Evolutionary conservation across 2,888 invertebrate genomes (phyloP).

Genomic region (Melieria omissa): DNA sequence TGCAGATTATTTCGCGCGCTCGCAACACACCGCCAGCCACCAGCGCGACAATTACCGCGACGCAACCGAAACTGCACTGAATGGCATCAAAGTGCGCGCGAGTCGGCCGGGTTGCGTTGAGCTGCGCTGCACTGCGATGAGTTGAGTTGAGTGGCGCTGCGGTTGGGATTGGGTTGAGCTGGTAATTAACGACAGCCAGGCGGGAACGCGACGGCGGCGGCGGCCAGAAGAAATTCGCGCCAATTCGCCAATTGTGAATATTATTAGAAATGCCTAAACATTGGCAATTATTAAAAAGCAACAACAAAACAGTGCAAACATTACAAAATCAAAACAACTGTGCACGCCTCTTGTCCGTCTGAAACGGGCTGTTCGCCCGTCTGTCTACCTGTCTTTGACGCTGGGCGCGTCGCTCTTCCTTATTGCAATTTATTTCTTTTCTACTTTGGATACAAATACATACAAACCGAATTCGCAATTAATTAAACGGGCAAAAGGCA

Average conservation of each 20-base stretch:
- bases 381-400: too few species aligned
- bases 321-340: not conserved
- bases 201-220: too few species aligned
- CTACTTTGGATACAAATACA: not conserved
- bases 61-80: conserved; percentile 16
- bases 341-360: not conserved
- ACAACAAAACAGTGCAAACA: not conserved
- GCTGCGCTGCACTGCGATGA: not conserved
- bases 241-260: conserved; percentile 14
- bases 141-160: too few species aligned
- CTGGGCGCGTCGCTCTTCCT: not conserved
- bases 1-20: too few species aligned
- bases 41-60: conserved; percentile 16
- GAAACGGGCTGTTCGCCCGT: too few species aligned
- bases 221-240: too few species aligned
- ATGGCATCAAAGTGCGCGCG: not conserved
- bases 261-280: conserved; percentile 1
- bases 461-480: conserved; percentile 35
- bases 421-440: conserved; percentile 20
- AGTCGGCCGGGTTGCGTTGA: conserved; percentile 2
- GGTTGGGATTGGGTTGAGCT: too few species aligned
- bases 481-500: conserved; percentile 35
- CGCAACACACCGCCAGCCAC: not conserved
- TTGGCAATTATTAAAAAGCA: not conserved
- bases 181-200: too few species aligned